A percentile compares a stretch with the other conserved stretches of the same genome.
These are phyloP conservation scores for Caradrina clavipalpis DNA, from an alignment of 2,888 invertebrate species.

Conservation along the genomic window DNA sequence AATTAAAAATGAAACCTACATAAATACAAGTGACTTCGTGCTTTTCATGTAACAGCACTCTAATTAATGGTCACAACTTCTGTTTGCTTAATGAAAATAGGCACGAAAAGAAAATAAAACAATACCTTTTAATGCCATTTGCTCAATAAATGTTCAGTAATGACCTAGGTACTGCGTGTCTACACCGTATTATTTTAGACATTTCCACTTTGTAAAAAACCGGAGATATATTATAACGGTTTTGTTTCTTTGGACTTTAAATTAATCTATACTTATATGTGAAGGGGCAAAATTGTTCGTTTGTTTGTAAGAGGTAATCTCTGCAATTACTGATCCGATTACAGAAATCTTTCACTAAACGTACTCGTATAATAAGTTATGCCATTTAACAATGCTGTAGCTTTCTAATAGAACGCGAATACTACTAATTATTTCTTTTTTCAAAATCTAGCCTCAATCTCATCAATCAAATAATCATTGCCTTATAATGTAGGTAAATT, in stretches of 20 bases:
- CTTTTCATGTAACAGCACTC: constrained; percentile 19
- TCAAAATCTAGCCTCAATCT: too few species aligned
- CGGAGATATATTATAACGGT: constrained; percentile 10
- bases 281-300: too few species aligned
- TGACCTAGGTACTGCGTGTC: constrained; percentile 43
- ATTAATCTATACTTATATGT: neutral
- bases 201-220: neutral
- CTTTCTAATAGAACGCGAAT: too few species aligned
- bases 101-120: constrained; percentile 49
- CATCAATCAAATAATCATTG: too few species aligned
- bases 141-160: constrained; percentile 38
- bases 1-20: neutral
- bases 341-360: too few species aligned
- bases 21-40: constrained; percentile 2
- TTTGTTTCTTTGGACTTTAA: neutral
- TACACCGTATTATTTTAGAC: constrained; percentile 39
- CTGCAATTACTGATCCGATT: too few species aligned
- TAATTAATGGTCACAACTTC: constrained; percentile 26
- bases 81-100: constrained; percentile 35
- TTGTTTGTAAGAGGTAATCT: too few species aligned
- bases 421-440: too few species aligned
- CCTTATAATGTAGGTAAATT: too few species aligned
- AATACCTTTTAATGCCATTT: constrained; percentile 7
- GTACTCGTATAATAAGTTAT: too few species aligned
- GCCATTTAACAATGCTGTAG: too few species aligned